Evolutionary conservation across 92 coral and sea anemone genomes (phyloP), one percentile per base, ranked within the genome.

Genomic region (Epizoanthus stellaris): DNA sequence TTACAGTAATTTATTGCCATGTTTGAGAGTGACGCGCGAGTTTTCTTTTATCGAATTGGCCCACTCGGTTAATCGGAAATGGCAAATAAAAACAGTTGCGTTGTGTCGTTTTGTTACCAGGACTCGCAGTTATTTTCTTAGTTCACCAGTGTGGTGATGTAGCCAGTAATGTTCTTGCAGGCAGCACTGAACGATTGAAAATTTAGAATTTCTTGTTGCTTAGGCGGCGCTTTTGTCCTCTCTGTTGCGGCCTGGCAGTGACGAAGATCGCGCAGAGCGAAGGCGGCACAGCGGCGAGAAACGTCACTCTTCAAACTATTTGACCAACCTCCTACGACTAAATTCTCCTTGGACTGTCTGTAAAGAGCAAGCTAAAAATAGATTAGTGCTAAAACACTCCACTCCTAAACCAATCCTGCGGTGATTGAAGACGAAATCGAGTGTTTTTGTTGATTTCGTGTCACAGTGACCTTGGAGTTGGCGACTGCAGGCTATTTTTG

Each of bases 11-110:
- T 68, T 52, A 45, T 76, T 75, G 66, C 66, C 69, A 39, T 34
- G n/a, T 34, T 47, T 68, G 34, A 43, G 82, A 21, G 80, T 85
- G 73, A 79, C 82, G 68, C 83, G 84, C 83, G 45, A 54, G 69
- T 59, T 77, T 60, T 42, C 45, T 63, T 63, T 30, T 40, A 42
- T 5, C 53, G 19, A 73, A 57, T 67, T 67, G 69, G 49, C 8
- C 43, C 43, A 30, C 71, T 67, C 43, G 43, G 40, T 49, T n/a
- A 17, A 36, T 77, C 19, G 72, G 72, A 62, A 20, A 63, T 79
- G 34, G n/a, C 57, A 52, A 43, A 7, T 9, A 11, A 42, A 63
- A 63, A 64, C 73, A 79, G 36, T 42, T 2, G 11, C 54, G 70
- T 43, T 40, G 42, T 11, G 30, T 13, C 40, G 72, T 64, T 79